Base-by-base conservation (phyloP, 2,888 invertebrate genomes). In the Euclidia mi region DNA sequence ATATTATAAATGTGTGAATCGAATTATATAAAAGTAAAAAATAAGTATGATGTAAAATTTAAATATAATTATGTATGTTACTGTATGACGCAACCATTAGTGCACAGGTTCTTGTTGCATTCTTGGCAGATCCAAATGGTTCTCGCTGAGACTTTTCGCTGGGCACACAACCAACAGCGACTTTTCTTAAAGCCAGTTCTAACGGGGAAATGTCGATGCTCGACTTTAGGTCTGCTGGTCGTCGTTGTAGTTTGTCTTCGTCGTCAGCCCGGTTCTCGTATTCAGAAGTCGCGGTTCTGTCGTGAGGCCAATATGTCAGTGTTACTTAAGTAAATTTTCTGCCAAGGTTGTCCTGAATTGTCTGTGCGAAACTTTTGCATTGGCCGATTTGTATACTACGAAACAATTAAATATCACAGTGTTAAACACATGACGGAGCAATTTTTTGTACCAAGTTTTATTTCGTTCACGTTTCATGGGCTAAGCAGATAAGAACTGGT, bases 401-500 rank as follows among this genome's bases (percentile, higher is more conserved):
- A 49, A 73, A 38, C 52, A 47, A 17, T 73, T 65, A n/a, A 65
- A 65, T 18, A 70, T 15, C 0, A 59, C 60, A 0, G 6, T 41
- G 34, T 59, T 68, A n/a, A 38, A 59, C 3, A 70, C 9, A 3
- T 61, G 52, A 10, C 50, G 45, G 35, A 65, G 66, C 0, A 70
- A 32, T 35, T 62, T 66, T 14, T 64, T 70, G 17, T 65, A 61
- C 63, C 77, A 79, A 0, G 73, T 31, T 3, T 20, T 55, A 25
- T 53, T 69, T 31, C 53, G 51, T 1, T 12, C 0, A 0, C 73
- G 28, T 50, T 76, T 73, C 35, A 76, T 7, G 9, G 75, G 66
- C 0, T 71, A 57, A 42, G 65, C 65, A 14, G 74, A 65, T 9
- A 78, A 17, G 20, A 59, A 55, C 32, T 79, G 79, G 25, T 82